Base-by-base conservation (phyloP, 2,888 invertebrate genomes). In the Volucella inflata region DNA sequence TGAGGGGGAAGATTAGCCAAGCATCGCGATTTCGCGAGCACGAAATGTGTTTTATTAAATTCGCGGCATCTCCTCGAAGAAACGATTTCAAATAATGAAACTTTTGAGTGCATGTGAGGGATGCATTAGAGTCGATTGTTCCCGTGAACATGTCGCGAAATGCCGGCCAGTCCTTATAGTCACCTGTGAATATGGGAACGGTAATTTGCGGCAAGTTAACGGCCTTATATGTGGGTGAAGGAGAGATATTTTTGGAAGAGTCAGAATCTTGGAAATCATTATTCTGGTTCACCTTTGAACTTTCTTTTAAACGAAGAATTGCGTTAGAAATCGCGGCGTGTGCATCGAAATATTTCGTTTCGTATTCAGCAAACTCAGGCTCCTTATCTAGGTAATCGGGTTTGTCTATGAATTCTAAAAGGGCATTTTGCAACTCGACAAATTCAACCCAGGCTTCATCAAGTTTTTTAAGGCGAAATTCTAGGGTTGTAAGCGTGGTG, bases 111-210 rank as follows among this genome's bases (percentile, higher is more conserved):
- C 55, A 46, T 2, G 83, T 76, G 10, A 88, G 60, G 6, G 51
- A 59, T 10, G 62, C 10, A 16, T 75, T 87, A 17, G 71, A 65
- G 44, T 75, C 75, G 4, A 81, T 60, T 36, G 87, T 62, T 14
- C 71, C 70, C 38, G 17, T 67, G 42, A 80, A 87, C 21, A 87
- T 14, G 40, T 88, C 78, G 36, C 71, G 79, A 46, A 87, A 83
- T 9, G 78, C 42, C 1, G 83, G 77, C 84, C 84, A 87, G 42
- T 81, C 70, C 14, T 81, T 87, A 30, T 80, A 87, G 8, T 74
- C 55, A 4, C 87, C 87, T 3, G 64, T 16, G 59, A 85, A 87
- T 14, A 30, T 8, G 11, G 67, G 65, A 59, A 84, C 72, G 17
- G 65, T 59, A 38, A 87, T 80, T 60, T 72, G 65, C 10, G 76